Evolutionary conservation across 2,797 vertebrate species (phyloP).

Genomic region (Pseudopleuronectes americanus): DNA sequence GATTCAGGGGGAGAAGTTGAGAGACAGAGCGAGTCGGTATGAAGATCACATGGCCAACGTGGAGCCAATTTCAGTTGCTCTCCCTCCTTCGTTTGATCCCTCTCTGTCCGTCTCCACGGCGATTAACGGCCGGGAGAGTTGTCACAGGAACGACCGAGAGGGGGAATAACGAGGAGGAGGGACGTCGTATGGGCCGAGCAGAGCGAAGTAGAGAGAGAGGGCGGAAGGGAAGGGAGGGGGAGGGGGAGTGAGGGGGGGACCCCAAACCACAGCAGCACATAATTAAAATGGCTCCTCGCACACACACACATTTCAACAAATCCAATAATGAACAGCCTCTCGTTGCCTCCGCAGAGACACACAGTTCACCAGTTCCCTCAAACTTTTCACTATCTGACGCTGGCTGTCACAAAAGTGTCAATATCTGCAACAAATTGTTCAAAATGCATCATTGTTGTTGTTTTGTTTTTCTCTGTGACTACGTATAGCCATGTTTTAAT

Average conservation of each 20-base stretch:
- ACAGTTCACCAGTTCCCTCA: slow-evolving; percentile 62
- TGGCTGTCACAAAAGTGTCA: slow-evolving; percentile 47
- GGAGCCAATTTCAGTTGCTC: slow-evolving; percentile 72
- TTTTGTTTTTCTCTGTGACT: background rate
- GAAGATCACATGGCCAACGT: slow-evolving; percentile 60
- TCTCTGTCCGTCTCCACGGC: slow-evolving; percentile 72
- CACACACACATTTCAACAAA: slow-evolving; percentile 65
- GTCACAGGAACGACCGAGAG: slow-evolving; percentile 71
- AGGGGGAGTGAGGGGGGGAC: slow-evolving; percentile 49
- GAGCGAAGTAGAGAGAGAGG: slow-evolving; percentile 38
- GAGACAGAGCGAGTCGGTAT: slow-evolving; percentile 16
- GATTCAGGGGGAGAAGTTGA: slow-evolving; percentile 13
- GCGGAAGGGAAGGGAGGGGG: background rate
- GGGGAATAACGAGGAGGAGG: slow-evolving; percentile 71
- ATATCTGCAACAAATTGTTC: slow-evolving; percentile 27
- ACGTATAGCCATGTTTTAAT: background rate
- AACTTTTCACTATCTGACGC: slow-evolving; percentile 59
- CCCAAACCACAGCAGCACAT: slow-evolving; percentile 76
- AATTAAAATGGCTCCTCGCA: slow-evolving; percentile 78
- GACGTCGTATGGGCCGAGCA: slow-evolving; percentile 54
- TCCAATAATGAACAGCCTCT: slow-evolving; percentile 73
- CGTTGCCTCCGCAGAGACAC: slow-evolving; percentile 59
- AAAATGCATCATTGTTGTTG: background rate
- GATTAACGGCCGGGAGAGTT: slow-evolving; percentile 75
- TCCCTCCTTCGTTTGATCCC: slow-evolving; percentile 70